Percentiles rank a stretch among this genome's conserved stretches.
Evolutionary conservation across 2,797 vertebrate genomes (phyloP).

Genomic region (Enteromius thamalakanensis): DNA sequence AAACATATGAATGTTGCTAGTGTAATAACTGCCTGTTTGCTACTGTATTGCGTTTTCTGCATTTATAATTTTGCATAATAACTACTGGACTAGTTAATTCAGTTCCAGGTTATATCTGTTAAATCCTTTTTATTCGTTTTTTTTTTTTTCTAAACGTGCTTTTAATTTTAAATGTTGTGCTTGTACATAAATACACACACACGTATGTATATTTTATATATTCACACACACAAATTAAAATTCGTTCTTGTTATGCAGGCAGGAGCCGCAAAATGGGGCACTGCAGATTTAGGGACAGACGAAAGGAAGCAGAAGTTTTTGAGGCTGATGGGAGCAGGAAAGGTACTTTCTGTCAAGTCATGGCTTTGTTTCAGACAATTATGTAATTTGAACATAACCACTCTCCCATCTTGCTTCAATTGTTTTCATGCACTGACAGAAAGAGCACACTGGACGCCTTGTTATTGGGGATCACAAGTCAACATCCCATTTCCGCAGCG

Average conservation of each 20-base stretch:
- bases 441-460: constrained; percentile 92
- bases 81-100: background rate
- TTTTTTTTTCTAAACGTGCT: background rate
- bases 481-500: constrained; percentile 92
- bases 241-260: constrained; percentile 66
- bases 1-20: background rate
- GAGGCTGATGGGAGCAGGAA: constrained; percentile 92
- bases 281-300: constrained; percentile 89
- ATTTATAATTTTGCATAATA: background rate
- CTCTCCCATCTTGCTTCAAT: background rate
- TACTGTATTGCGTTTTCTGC: background rate
- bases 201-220: background rate
- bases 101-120: background rate
- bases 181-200: too few relatives aligned
- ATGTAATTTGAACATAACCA: background rate
- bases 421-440: constrained; percentile 74
- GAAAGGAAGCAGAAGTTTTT: constrained; percentile 95
- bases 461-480: constrained; percentile 97
- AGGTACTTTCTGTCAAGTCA: constrained; percentile 74
- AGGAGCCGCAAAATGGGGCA: constrained; percentile 86
- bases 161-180: background rate
- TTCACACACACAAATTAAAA: too few relatives aligned
- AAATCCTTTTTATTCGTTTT: background rate
- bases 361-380: background rate
- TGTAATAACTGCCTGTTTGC: background rate